These are phyloP conservation scores for Luidia sarsii DNA, from an alignment of 53 echinoderm and acorn worm genomes.

Conservation along the genomic window DNA sequence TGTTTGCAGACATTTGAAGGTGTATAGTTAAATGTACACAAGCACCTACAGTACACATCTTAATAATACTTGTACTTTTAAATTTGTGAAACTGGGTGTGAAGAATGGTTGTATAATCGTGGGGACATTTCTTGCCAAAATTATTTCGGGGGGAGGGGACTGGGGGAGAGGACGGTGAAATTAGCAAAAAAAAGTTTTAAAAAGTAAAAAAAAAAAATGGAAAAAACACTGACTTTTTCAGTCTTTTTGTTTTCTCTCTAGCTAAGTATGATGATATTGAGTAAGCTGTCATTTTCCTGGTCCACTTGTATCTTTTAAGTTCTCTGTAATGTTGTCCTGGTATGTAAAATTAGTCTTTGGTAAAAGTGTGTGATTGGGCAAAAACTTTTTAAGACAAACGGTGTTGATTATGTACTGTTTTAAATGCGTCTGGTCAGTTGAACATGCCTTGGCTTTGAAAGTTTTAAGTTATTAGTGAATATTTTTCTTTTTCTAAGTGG, in stretches of 20 bases:
- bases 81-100: slow-evolving; percentile 39
- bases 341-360: slow-evolving; percentile 38
- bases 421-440: slow-evolving; percentile 57
- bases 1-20: slow-evolving; percentile 34
- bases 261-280: slow-evolving; percentile 45
- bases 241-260: slow-evolving; percentile 47
- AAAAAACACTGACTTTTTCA: slow-evolving; percentile 27
- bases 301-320: slow-evolving; percentile 51
- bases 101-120: slow-evolving; percentile 46
- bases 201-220: slow-evolving; percentile 1
- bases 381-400: slow-evolving; percentile 53
- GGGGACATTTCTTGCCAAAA: slow-evolving; percentile 52
- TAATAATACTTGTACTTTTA: slow-evolving; percentile 33
- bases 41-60: slow-evolving; percentile 43
- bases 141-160: slow-evolving; percentile 22
- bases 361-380: slow-evolving; percentile 54
- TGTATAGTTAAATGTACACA: slow-evolving; percentile 46
- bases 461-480: too few species aligned
- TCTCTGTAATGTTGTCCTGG: slow-evolving; percentile 53
- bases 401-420: slow-evolving; percentile 54
- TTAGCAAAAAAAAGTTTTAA: not conserved
- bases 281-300: slow-evolving; percentile 41
- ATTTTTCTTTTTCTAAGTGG: too few species aligned
- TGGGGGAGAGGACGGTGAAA: not conserved
- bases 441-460: slow-evolving; percentile 29